phyloP scores from a whole-genome alignment of 2,888 invertebrate genomes.

The Branchellion lobata region DNA sequence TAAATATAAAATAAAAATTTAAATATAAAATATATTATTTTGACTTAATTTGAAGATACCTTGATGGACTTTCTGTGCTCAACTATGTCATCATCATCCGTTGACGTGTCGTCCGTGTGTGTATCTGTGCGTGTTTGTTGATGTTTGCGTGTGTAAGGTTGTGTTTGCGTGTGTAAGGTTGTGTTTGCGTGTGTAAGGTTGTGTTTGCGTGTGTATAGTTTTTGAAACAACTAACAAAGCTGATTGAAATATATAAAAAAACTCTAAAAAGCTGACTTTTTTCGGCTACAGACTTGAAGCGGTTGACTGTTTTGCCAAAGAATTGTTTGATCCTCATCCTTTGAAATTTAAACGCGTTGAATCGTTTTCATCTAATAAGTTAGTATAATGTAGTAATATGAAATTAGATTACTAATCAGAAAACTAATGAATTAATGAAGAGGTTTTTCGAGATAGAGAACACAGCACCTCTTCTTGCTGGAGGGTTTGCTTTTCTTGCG shows the following conservation, averaged over 20 bases:
- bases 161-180: not conserved
- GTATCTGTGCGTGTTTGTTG: constrained; percentile 62
- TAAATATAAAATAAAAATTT: too few species aligned
- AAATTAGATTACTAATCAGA: constrained; percentile 8
- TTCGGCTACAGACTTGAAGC: constrained; percentile 83
- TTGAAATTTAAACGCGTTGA: constrained; percentile 54
- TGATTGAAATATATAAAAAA: too few species aligned
- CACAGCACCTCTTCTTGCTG: constrained; percentile 22
- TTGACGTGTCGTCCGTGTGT: constrained; percentile 46
- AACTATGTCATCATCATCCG: constrained; percentile 52
- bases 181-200: not conserved
- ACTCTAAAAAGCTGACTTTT: constrained; percentile 66
- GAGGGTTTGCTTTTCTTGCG: constrained; percentile 23
- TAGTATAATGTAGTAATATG: not conserved
- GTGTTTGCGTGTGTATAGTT: too few species aligned
- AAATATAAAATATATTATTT: too few species aligned
- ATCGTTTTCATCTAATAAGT: not conserved
- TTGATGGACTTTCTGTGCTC: constrained; percentile 58
- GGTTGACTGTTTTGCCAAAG: constrained; percentile 83
- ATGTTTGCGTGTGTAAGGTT: not conserved
- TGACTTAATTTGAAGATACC: too few species aligned
- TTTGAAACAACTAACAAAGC: not conserved
- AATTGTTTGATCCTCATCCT: constrained; percentile 61
- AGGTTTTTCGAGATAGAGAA: too few species aligned
- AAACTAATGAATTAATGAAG: constrained; percentile 4